These are phyloP conservation scores for Carollia perspicillata DNA, from an alignment of 2,113 vertebrate species.

Conservation along the genomic window DNA sequence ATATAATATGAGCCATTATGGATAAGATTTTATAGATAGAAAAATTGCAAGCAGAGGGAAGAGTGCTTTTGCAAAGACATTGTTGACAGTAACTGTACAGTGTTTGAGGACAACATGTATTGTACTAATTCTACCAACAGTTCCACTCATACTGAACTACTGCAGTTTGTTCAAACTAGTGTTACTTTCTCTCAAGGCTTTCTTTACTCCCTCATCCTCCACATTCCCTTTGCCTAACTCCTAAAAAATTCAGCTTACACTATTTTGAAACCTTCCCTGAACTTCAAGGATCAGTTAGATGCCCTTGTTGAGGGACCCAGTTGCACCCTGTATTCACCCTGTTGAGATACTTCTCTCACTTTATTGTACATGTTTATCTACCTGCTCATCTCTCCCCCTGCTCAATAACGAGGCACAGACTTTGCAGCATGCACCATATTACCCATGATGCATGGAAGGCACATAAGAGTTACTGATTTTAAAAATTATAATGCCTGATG, in stretches of 20 bases:
- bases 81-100: background rate
- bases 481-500: background rate
- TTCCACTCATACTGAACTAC: background rate
- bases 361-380: background rate
- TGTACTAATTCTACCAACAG: background rate
- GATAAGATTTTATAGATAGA: constrained; percentile 21
- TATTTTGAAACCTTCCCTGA: background rate
- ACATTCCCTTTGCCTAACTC: background rate
- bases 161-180: constrained; percentile 34
- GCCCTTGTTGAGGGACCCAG: background rate
- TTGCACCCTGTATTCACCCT: background rate
- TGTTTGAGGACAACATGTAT: background rate
- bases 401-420: background rate
- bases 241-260: constrained; percentile 1
- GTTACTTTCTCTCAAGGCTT: background rate
- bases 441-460: background rate
- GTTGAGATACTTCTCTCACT: background rate
- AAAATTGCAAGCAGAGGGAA: background rate
- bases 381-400: background rate
- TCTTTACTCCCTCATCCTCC: background rate
- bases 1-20: background rate
- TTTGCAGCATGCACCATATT: background rate
- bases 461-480: background rate
- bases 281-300: background rate
- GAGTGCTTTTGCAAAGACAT: background rate